Base-by-base conservation (phyloP, 1,140 invertebrate species). In the Megathymus violae region DNA sequence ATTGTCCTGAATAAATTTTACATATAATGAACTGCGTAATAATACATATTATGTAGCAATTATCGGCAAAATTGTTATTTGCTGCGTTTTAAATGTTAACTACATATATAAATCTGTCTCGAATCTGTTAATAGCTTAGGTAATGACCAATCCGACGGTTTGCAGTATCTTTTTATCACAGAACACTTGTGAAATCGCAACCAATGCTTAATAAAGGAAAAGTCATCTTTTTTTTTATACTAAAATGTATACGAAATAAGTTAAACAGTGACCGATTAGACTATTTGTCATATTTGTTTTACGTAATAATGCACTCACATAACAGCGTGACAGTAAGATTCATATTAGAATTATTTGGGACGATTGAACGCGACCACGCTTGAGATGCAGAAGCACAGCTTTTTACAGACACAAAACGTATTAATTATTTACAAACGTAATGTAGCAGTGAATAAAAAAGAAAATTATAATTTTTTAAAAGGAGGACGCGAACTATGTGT, bases 251-350 rank as follows among this genome's bases (percentile, higher is more conserved):
- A 58, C 52, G 43, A 43, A 38, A 58, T n/a, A n/a, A n/a, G n/a
- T n/a, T n/a, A n/a, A n/a, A n/a, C n/a, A n/a, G n/a, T n/a, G n/a
- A n/a, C n/a, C n/a, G n/a, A n/a, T n/a, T n/a, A 58, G 44, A 44
- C 40, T 44, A 44, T 58, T 58, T 58, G 52, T 58, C 41, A 58
- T 58, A 58, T 58, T 58, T 43, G 22, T n/a, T 58, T 58, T 58
- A 58, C 54, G 41, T 58, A 58, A 58, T 46, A 40, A 31, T 56
- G 19, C 22, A 44, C 54, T 25, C 52, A 15, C 54, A 58, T 44
- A 58, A 58, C 54, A 9, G 19, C 38, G 14, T 25, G 40, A 44
- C 25, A 51, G 38, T 36, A 27, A n/a, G 19, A 41, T 54, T 56
- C 5, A 38, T 44, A 58, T 34, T 58, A 16, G 43, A 31, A 58